Base-by-base conservation (phyloP, 2,113 vertebrate species). In the Phyllostomus hastatus region DNA sequence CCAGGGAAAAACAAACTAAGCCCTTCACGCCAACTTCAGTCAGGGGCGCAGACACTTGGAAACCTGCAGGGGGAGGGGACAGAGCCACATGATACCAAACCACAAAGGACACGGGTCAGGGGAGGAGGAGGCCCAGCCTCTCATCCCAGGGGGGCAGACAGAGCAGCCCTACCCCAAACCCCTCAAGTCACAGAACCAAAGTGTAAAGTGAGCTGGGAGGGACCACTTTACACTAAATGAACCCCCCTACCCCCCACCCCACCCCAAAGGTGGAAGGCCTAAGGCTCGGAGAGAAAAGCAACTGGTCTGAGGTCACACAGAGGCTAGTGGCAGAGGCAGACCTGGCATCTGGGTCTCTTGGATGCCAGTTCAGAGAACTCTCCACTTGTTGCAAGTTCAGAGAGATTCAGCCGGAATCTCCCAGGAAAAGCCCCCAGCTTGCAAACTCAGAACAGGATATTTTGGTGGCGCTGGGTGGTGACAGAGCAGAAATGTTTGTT, bases 401-500 rank as follows among this genome's bases (percentile, higher is more conserved):
- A 54, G 7, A 31, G 35, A 61, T 22, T 43, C 73, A 12, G 31
- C 19, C 78, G 73, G 79, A 87, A 78, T 82, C 82, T 91, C 96
- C 94, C 81, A 28, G 84, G 90, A 92, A 97, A 95, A 97, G 81
- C 88, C 96, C 97, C 86, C 82, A 22, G 80, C 85, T 59, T 79
- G 70, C 86, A 91, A 31, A 93, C 73, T 94, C 96, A 91, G 94
- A 92, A 93, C 76, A 92, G 82, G 93, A 61, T 82, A 83, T 70
- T 94, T 91, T 12, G 22, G 96, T 95, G 85, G 75, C 70, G 70
- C 35, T 73, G 93, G 81, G 61, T 52, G 88, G 96, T 28, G 78
- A 89, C 95, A 89, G 46, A 75, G 33, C 38, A 79, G 70, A 66
- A 31, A 82, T 97, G 94, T 98, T 96, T 98, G 96, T 96, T 98